phyloP scores from a whole-genome alignment of 2,888 invertebrate species.

The Callosobruchus maculatus region DNA sequence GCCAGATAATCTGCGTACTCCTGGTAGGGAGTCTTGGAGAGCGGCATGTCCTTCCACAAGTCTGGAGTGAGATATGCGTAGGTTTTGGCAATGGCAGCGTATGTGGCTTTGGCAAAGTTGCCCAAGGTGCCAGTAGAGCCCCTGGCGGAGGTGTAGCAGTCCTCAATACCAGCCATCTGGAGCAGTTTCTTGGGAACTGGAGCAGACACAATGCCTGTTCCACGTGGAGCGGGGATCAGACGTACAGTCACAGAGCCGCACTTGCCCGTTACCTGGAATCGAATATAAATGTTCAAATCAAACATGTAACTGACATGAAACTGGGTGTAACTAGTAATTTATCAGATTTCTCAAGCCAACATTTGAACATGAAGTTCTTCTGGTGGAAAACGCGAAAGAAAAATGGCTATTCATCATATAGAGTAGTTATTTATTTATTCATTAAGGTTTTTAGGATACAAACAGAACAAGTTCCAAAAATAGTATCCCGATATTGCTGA shows the following conservation, averaged over 20 bases:
- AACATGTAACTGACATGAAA: not conserved
- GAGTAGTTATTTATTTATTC: no score
- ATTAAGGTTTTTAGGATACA: no score
- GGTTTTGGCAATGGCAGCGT: conserved; percentile 97
- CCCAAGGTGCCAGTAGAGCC: conserved; percentile 98
- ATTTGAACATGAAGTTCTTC: conserved; percentile 31
- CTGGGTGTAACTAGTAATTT: not conserved
- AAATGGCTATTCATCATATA: conserved; percentile 54
- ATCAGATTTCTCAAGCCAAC: conserved; percentile 31
- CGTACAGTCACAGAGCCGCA: conserved; percentile 98
- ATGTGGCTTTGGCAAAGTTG: conserved; percentile 99
- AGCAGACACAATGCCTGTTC: conserved; percentile 99
- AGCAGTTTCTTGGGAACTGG: conserved; percentile 98
- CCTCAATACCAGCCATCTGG: conserved; percentile 99
- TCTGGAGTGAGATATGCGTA: conserved; percentile 99
- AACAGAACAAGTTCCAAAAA: no score
- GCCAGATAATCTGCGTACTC: conserved; percentile 87
- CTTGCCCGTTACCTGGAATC: conserved; percentile 90
- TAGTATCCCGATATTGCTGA: no score
- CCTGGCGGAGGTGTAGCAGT: conserved; percentile 97
- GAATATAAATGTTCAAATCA: not conserved
- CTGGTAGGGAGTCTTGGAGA: conserved; percentile 93
- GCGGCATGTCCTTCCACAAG: conserved; percentile 94
- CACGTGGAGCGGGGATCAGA: conserved; percentile 97
- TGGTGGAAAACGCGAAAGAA: conserved; percentile 71